Evolutionary conservation across 2,113 vertebrate genomes (phyloP).

Genomic region (Dipodomys ordii): DNA sequence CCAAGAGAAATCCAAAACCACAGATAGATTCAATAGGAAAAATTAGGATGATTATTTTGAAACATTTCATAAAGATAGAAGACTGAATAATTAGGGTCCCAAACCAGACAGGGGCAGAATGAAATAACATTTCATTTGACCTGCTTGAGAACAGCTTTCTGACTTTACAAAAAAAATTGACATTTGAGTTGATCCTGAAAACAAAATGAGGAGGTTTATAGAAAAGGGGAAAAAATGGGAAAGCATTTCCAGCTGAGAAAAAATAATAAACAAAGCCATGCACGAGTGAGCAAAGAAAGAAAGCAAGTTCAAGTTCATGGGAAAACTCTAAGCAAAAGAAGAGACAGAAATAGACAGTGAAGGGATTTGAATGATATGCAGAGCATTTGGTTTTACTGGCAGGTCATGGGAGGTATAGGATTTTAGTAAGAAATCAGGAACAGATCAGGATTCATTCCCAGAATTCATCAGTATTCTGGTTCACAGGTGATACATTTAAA

Average conservation of each 20-base stretch:
- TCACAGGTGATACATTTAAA: neutral
- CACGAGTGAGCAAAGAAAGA: neutral
- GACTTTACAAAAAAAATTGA: neutral
- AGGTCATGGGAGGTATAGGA: neutral
- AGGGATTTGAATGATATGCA: neutral
- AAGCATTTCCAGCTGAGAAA: slow-evolving; percentile 18
- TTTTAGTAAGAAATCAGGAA: neutral
- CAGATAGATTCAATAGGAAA: neutral
- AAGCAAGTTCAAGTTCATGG: neutral
- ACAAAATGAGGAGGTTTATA: neutral
- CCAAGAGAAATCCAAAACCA: neutral
- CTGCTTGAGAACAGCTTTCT: neutral
- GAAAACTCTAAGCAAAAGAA: too few relatives aligned
- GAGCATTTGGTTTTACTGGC: neutral
- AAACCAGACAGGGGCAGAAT: neutral
- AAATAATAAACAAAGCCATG: slow-evolving; percentile 37
- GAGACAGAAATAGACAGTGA: neutral
- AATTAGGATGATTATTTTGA: neutral
- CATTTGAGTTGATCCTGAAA: slow-evolving; percentile 37
- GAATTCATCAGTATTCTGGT: neutral
- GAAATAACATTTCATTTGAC: neutral
- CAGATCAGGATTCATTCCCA: neutral
- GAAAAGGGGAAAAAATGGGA: neutral
- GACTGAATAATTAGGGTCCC: neutral
- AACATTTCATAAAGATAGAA: neutral